Base-by-base conservation (phyloP, 2,113 vertebrate genomes). In the Notothenia coriiceps region DNA sequence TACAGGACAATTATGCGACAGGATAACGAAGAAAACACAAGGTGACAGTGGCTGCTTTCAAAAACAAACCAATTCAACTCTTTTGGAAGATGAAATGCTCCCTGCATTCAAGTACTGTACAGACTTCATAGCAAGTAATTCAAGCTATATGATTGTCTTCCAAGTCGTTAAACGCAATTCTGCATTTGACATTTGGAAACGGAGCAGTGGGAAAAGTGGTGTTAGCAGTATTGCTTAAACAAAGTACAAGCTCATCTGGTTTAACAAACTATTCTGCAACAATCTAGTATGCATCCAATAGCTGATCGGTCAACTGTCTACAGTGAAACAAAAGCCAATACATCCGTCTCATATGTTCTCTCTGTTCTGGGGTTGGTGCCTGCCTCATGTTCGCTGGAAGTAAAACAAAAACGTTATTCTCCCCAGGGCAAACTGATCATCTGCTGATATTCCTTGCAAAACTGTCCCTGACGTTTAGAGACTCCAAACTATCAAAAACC, bases 141-240 rank as follows among this genome's bases (percentile, higher is more conserved):
- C 80, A 81, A 86, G 74, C 52, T 63, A n/a, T 18, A 47, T 33
- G 77, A 51, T 82, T 15, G 71, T 64, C 75, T 65, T 89, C 82
- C 86, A 90, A 62, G 74, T 78, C 61, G 35, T 92, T 85, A 88
- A 92, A 89, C 6, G 46, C 78, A 85, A 65, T 47, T 60, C 62
- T 63, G 73, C 70, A 82, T 80, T 86, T 72, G 56, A 87, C 61
- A 83, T 84, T 71, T 86, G 79, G 73, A 63, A 80, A 74, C 2
- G 5, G n/a, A 67, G 69, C 59, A 25, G 54, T 63, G 79, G 66
- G 79, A 63, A 89, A 79, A 77, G 18, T 0, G 54, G 65, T 70
- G 74, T 33, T 11, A 59, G 65, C 33, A 33, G 25, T 46, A 6
- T 46, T 29, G 47, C 56, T 87, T 35, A 47, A 68, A 84, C 60